phyloP scores from a whole-genome alignment of 2,113 vertebrate genomes.

The Archocentrus centrarchus region DNA sequence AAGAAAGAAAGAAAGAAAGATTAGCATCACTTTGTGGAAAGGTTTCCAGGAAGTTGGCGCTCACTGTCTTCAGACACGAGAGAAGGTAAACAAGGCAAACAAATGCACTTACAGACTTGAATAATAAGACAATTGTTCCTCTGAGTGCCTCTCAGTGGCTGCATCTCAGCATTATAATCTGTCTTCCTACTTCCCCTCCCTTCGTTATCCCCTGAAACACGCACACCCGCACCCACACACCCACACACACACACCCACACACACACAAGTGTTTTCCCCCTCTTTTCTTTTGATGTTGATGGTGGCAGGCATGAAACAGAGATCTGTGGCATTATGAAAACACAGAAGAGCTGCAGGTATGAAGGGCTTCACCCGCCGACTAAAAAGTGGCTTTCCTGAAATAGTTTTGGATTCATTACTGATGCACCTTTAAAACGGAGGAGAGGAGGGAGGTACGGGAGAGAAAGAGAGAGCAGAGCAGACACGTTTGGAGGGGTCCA shows the following conservation, averaged over 20 bases:
- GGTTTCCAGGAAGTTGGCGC: conserved; percentile 67
- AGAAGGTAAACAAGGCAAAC: conserved; percentile 49
- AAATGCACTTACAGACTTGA: conserved; percentile 36
- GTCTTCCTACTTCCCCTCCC: conserved; percentile 14
- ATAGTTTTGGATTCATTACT: conserved; percentile 69
- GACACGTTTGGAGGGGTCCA: conserved; percentile 65
- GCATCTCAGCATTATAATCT: conserved; percentile 47
- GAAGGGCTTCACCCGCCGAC: conserved; percentile 19
- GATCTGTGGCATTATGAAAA: conserved; percentile 51
- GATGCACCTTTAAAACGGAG: conserved; percentile 66
- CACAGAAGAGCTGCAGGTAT: conserved; percentile 34
- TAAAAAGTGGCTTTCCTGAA: conserved; percentile 50
- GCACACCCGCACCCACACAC: neutral
- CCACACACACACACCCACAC: neutral
- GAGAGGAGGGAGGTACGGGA: neutral
- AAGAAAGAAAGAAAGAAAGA: neutral
- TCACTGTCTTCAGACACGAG: conserved; percentile 31
- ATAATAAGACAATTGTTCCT: conserved; percentile 48
- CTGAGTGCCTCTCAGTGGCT: conserved; percentile 36
- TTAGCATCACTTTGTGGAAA: conserved; percentile 50
- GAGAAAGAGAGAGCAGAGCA: conserved; percentile 3
- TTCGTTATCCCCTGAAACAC: conserved; percentile 28
- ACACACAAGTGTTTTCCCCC: neutral
- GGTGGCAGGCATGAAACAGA: conserved; percentile 24
- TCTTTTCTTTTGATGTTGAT: conserved; percentile 45